Percentiles rank a stretch among this genome's conserved stretches.
Evolutionary conservation across 2,113 vertebrate species (phyloP).

Genomic region (Vombatus ursinus): DNA sequence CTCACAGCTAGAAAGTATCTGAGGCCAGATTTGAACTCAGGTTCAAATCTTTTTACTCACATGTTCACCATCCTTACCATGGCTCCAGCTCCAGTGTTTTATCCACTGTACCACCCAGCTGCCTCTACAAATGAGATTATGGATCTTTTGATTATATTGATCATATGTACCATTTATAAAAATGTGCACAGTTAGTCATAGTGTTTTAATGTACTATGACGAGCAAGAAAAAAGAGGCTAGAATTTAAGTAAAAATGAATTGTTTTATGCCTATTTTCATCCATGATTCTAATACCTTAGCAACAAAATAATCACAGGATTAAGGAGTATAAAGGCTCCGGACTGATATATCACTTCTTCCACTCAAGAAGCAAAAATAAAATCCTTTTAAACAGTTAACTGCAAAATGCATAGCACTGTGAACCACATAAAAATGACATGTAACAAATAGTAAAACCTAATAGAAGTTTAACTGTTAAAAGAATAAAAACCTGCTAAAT

Average conservation of each 20-base stretch:
- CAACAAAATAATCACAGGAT: slow-evolving; percentile 53
- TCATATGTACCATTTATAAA: background rate
- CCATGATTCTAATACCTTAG: slow-evolving; percentile 45
- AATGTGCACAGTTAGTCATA: background rate
- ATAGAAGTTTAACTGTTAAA: slow-evolving; percentile 79
- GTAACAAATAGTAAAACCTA: slow-evolving; percentile 80
- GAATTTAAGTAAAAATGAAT: background rate
- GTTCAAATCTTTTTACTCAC: background rate
- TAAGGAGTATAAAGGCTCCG: slow-evolving; percentile 35
- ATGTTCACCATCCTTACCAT: background rate
- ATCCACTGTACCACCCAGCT: background rate
- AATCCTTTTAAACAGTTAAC: slow-evolving; percentile 75
- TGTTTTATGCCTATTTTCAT: slow-evolving; percentile 29
- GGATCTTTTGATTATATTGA: background rate
- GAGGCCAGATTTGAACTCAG: background rate
- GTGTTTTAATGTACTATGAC: background rate
- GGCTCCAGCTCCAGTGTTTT: background rate
- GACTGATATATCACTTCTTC: slow-evolving; percentile 73
- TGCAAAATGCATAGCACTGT: slow-evolving; percentile 77
- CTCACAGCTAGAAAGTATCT: background rate
- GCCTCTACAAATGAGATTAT: background rate
- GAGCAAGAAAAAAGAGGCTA: slow-evolving; percentile 36
- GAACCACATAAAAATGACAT: slow-evolving; percentile 77
- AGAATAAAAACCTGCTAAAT: slow-evolving; percentile 76
- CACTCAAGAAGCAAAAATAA: slow-evolving; percentile 61